phyloP scores from a whole-genome alignment of 2,113 vertebrate genomes.

The Xenopus borealis region DNA sequence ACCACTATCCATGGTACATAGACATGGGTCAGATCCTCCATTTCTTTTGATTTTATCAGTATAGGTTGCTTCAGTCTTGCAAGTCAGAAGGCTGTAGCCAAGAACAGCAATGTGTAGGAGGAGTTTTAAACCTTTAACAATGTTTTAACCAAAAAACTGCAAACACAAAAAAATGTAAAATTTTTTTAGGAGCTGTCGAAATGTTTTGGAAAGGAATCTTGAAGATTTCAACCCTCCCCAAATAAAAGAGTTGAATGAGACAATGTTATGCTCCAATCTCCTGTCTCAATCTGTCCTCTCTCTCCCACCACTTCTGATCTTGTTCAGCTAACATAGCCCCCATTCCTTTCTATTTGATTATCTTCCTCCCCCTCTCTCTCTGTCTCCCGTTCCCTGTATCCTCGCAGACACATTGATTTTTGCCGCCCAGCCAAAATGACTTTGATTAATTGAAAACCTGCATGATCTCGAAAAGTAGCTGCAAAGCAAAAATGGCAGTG shows the following conservation, averaged over 20 bases:
- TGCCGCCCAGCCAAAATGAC: slow-evolving; percentile 44
- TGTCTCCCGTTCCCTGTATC: slow-evolving; percentile 33
- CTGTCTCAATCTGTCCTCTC: not conserved
- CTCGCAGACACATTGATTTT: slow-evolving; percentile 46
- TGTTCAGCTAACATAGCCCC: slow-evolving; percentile 19
- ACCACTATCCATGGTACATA: too few species aligned
- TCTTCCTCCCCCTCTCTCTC: slow-evolving; percentile 15
- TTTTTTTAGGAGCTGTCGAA: not conserved
- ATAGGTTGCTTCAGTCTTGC: too few species aligned
- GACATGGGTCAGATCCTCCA: too few species aligned
- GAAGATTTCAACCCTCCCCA: too few species aligned
- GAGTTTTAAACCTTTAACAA: too few species aligned
- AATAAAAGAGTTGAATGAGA: not conserved
- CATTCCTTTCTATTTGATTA: slow-evolving; percentile 33
- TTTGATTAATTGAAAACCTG: slow-evolving; percentile 47
- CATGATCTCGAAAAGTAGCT: slow-evolving; percentile 42
- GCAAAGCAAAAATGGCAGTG: slow-evolving; percentile 31
- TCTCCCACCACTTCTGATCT: not conserved
- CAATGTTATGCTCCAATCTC: not conserved
- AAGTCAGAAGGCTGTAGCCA: too few species aligned
- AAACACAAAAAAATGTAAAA: too few species aligned
- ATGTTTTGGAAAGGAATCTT: not conserved
- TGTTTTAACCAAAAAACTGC: too few species aligned
- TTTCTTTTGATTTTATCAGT: too few species aligned
- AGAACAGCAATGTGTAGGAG: too few species aligned